Evolutionary conservation across 2,888 invertebrate species (phyloP), one percentile per base, ranked within the genome.

Genomic region (Dicycla oo): DNA sequence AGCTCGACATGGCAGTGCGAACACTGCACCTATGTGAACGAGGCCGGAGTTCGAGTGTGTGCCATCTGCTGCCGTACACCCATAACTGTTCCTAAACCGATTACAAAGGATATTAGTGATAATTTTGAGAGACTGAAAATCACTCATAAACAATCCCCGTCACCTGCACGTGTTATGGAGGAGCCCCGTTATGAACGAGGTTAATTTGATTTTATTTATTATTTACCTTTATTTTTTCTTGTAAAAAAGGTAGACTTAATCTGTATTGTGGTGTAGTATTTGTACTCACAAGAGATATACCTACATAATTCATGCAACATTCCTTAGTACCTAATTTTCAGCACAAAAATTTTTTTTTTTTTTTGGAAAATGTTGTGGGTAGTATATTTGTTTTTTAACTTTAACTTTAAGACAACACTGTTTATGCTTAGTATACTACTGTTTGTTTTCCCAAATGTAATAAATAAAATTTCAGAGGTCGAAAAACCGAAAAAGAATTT

Each of bases 1-100:
- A 94, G 92, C 53, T 94, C 96, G 20, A 95, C 97, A 69, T 99
- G 99, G 99, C 97, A 98, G 81, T 99, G 99, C 91, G 98, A 98
- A 88, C 98, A 98, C 88, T 99, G 99, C 90, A 99, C 99, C 0
- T 98, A 97, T 90, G 97, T 98, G 5, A 99, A 99, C 90, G 97
- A 98, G 76, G 95, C 98, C 0, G 98, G 97, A 30, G 97, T 97
- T 0, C 97, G 97, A 85, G 98, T 99, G 53, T 99, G 99, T 89
- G 96, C 97, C 20, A 97, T 99, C 65, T 99, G 99, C 90, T 99
- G 98, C 89, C 98, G 98, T 90, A 99, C 99, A 0, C 97, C 97
- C 0, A 96, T 96, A 18, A 90, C 92, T 15, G 92, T 90, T 54
- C 92, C 95, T 15, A 88, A 86, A 70, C 82, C 90, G 23, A 81